phyloP scores from a whole-genome alignment of 2,797 vertebrate species.

The Synanceia verrucosa region DNA sequence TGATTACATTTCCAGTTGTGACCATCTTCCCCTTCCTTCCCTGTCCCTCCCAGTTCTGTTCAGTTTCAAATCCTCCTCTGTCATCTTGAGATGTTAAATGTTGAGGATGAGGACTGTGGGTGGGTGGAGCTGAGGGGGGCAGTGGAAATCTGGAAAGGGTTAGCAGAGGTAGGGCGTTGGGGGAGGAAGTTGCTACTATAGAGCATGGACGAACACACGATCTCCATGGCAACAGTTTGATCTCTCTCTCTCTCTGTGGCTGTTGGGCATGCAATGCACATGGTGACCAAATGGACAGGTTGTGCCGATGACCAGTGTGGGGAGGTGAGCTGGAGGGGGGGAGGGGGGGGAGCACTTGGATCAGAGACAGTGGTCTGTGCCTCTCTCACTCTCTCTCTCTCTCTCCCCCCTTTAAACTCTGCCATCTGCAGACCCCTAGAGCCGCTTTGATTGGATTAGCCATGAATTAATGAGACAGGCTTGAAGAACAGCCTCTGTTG shows the following conservation, averaged over 20 bases:
- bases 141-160: constrained; percentile 81
- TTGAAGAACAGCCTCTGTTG: constrained; percentile 75
- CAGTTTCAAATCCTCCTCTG: constrained; percentile 9
- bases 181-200: constrained; percentile 71
- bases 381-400: background rate
- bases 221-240: constrained; percentile 85
- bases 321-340: constrained; percentile 31
- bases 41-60: background rate
- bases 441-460: constrained; percentile 82
- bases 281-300: constrained; percentile 78
- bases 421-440: constrained; percentile 79
- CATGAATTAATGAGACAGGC: constrained; percentile 81
- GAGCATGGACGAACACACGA: constrained; percentile 78
- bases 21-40: background rate
- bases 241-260: constrained; percentile 74
- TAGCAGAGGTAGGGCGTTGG: constrained; percentile 68
- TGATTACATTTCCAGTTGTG: constrained; percentile 35
- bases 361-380: constrained; percentile 48
- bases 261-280: constrained; percentile 74
- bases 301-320: constrained; percentile 73
- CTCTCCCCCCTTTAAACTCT: constrained; percentile 45
- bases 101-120: constrained; percentile 16
- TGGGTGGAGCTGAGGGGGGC: constrained; percentile 16
- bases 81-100: constrained; percentile 37
- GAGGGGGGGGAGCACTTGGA: constrained; percentile 25